Percentiles rank a stretch among this genome's conserved stretches.
phyloP scores from a whole-genome alignment of 2,797 vertebrate species.

The Poliocrania exsul region DNA sequence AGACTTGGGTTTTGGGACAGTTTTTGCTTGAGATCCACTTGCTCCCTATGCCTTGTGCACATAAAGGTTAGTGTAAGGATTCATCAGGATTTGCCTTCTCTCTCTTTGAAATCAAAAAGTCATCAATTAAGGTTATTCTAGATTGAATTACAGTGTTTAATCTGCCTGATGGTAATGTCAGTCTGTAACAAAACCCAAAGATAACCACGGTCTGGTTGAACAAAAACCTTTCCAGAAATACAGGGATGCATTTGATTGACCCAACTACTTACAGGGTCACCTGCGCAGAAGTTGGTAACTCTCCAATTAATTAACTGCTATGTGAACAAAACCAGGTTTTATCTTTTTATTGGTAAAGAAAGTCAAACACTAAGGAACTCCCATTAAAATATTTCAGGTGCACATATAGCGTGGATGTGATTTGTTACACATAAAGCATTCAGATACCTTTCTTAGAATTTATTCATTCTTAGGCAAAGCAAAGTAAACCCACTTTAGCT shows the following conservation, averaged over 20 bases:
- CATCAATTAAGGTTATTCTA: background rate
- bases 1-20: background rate
- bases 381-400: background rate
- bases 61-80: background rate
- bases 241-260: rapidly evolving
- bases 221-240: background rate
- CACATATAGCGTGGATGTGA: background rate
- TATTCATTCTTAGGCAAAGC: background rate
- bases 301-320: background rate
- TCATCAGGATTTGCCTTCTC: background rate
- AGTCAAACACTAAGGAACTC: background rate
- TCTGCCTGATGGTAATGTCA: background rate
- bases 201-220: background rate
- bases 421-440: background rate
- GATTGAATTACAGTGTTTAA: background rate
- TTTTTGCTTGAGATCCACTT: background rate
- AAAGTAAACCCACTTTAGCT: background rate
- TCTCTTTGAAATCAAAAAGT: background rate
- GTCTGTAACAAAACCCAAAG: background rate
- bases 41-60: background rate
- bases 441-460: background rate
- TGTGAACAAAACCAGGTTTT: background rate
- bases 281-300: background rate
- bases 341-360: background rate
- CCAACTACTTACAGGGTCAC: background rate